Evolutionary conservation across 1,140 invertebrate species (phyloP), one percentile per base, ranked within the genome.

Genomic region (Armadillidium nasatum): DNA sequence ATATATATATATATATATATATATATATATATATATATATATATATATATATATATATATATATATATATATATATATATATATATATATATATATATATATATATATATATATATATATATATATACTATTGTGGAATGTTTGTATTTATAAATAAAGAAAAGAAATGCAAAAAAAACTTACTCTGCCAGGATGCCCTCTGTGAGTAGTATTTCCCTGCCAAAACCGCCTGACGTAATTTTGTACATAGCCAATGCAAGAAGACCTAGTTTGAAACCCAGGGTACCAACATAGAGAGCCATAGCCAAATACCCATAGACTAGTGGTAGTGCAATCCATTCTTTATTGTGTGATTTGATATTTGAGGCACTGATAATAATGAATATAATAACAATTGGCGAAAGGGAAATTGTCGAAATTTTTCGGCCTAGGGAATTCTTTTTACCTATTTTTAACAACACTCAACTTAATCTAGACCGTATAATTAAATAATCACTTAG

Each of bases 241-340:
- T 81, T 88, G 88, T 2, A 93, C 87, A 80, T 89, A 90, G 10
- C 93, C 93, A 10, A 89, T 88, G 6, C 90, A 86, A 43, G 89
- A 89, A 81, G 90, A 88, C 76, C 88, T 86, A 83, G 89, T 94
- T 76, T 90, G 87, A 83, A 95, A 95, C 43, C 93, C 93, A 0
- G 93, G 93, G 84, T 91, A 87, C 93, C 93, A 95, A 85, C 93
- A 93, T 4, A 95, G 83, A 0, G 92, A 94, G 11, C 93, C 93
- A 82, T 95, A 95, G 0, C 92, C 93, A 82, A 94, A 95, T 15
- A 95, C 88, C 93, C 93, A 94, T 22, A 89, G 82, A 13, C 74
- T 81, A 50, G 74, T 78, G 50, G 50, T 33, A 33, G 33, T 6
- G 33, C 33, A 33, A 33, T 33, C 33, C 33, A 33, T 33, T 3